phyloP scores from a whole-genome alignment of 2,888 invertebrate genomes.

The Esperia sulphurella region DNA sequence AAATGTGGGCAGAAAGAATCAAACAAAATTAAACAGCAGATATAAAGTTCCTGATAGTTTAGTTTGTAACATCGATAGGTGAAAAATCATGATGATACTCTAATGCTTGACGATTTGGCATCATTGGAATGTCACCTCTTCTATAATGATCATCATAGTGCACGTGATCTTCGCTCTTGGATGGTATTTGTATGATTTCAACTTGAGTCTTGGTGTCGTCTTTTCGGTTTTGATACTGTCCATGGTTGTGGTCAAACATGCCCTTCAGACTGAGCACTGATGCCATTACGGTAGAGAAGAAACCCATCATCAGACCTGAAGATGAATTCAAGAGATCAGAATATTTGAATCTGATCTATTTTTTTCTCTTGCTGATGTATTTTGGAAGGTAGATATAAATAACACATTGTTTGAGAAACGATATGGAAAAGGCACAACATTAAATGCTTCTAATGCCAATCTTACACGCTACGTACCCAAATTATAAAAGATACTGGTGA shows the following conservation, averaged over 20 bases:
- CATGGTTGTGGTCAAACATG: slow-evolving; percentile 57
- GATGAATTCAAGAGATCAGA: background rate
- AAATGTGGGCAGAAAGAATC: too few relatives aligned
- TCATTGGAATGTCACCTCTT: slow-evolving; percentile 35
- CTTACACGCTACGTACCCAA: too few relatives aligned
- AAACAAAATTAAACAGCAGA: too few relatives aligned
- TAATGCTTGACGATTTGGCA: background rate
- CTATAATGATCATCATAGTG: slow-evolving; percentile 64
- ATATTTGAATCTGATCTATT: background rate
- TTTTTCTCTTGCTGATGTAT: background rate
- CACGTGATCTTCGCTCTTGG: slow-evolving; percentile 53
- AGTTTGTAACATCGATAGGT: too few relatives aligned
- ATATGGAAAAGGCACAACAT: too few relatives aligned
- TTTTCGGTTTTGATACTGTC: slow-evolving; percentile 47
- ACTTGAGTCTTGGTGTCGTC: slow-evolving; percentile 62
- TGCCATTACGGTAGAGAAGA: slow-evolving; percentile 77
- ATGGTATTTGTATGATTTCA: slow-evolving; percentile 61
- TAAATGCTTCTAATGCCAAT: too few relatives aligned
- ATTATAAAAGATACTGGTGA: too few relatives aligned
- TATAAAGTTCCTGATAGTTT: too few relatives aligned
- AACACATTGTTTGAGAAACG: too few relatives aligned
- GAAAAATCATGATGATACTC: too few relatives aligned
- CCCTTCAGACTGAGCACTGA: slow-evolving; percentile 81
- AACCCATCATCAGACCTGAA: slow-evolving; percentile 63
- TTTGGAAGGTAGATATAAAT: too few relatives aligned